Evolutionary conservation across 2,113 vertebrate species (phyloP), one percentile per base, ranked within the genome.

Genomic region (Calyptomena viridis): DNA sequence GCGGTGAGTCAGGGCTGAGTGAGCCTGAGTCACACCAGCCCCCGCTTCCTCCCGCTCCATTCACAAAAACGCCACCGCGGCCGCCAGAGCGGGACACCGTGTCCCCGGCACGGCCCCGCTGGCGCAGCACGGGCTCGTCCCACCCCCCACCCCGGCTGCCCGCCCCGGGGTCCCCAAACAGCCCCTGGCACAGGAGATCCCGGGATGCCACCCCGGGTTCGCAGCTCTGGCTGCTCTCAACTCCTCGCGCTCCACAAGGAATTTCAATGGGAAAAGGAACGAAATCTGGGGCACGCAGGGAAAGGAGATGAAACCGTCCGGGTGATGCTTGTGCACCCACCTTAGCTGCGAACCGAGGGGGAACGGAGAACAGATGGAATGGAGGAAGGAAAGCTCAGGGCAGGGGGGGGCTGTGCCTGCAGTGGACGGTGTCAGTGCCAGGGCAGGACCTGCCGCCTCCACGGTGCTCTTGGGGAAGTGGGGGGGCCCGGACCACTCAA

Each of bases 21-120:
- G 97, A 94, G 97, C 37, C 78, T 99, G 98, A 99, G 94, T 99
- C 99, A 99, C 67, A 0, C 2, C 92, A 39, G 96, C 97, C 98
- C 96, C 97, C 96, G 92, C 96, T 93, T 97, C 97, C 96, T 94
- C 94, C 94, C 6, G 68, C 95, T 98, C 95, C 98, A 99, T 99
- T 99, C 98, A 99, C 98, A 98, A 98, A 99, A 82, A 87, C 22
- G 58, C 82, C 87, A 28, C 96, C 78, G 76, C 74, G 22, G 71
- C 87, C 88, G 95, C 95, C 94, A 11, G 78, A 59, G 71, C 7
- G 5, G 93, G 85, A 84, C 90, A n/a, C 4, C 2, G 56, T n/a
- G 84, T 94, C 91, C 91, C 78, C n/a, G 9, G 50, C 76, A 21
- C 5, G 30, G 90, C 87, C 89, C 93, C 1, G 4, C 35, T 5